Conservation (phyloP, 2,113 vertebrate species). For the Campylorhamphus procurvoides region DNA sequence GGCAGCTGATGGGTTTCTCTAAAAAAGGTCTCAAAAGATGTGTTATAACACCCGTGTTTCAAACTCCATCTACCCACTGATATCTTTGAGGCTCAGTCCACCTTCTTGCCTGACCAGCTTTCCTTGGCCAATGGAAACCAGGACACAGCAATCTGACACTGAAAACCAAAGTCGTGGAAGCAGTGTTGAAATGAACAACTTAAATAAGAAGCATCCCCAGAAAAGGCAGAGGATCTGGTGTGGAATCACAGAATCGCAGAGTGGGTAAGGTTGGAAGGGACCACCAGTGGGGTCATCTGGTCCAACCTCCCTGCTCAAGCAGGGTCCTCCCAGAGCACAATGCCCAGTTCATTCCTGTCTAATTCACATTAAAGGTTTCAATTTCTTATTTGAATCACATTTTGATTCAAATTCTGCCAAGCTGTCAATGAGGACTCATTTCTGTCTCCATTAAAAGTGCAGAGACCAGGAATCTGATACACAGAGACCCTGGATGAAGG, state of each 20-base stretch:
- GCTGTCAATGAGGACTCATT: neutral
- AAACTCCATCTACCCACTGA: neutral
- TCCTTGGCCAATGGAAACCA: neutral
- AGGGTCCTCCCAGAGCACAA: neutral
- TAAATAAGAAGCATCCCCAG: neutral
- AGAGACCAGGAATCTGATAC: neutral
- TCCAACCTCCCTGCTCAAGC: neutral
- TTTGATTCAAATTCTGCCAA: neutral
- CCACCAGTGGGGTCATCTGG: neutral
- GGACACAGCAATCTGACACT: rapidly evolving
- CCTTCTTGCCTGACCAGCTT: neutral
- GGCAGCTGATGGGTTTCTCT: neutral
- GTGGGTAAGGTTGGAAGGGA: neutral
- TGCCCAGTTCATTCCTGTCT: neutral
- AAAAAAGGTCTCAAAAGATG: neutral
- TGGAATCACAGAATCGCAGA: neutral
- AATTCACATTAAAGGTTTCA: neutral
- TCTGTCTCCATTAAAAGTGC: neutral
- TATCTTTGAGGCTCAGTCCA: neutral
- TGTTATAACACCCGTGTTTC: neutral
- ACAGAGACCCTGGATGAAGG: neutral
- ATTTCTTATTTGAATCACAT: neutral
- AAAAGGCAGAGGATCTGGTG: neutral
- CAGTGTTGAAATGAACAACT: neutral
- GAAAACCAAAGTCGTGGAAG: neutral